Base-by-base conservation (phyloP, 2,113 vertebrate genomes). In the Salvator merianae region DNA sequence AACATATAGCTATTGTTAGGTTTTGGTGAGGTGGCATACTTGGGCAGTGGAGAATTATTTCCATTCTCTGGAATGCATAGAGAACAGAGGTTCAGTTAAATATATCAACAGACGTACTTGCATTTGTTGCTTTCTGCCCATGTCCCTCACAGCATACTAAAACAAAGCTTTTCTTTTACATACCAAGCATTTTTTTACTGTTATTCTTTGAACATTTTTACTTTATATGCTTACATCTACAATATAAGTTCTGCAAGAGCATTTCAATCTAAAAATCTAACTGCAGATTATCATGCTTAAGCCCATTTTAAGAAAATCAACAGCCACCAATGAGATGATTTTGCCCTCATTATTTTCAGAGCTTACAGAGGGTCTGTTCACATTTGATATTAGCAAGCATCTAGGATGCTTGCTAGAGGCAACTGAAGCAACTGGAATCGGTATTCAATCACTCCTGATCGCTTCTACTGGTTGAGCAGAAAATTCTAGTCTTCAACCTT, bases 1-100 rank as follows among this genome's bases (percentile, higher is more conserved):
- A 99, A 99, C 97, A 98, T 98, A 86, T 99, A 99, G 95, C 98
- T 99, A 96, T 99, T 99, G 96, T 99, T 99, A 89, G 99, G 99
- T 95, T 99, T 97, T 90, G 99, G 99, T 24, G 99, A 99, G 43
- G 98, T 98, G 86, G 99, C 99, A 1, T 99, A 99, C 93, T 99
- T 99, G 43, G 98, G 98, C 90, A 99, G 95, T 55, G 99, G 98
- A 88, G 99, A 99, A 93, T 96, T 98, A 91, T 97, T 98, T 50
- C 98, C 98, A 84, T 98, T 97, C 84, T 99, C 99, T 99, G 95
- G 65, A 95, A 83, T 75, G 88, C 95, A 89, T 1, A 84, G 70
- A 85, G 77, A 95, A 88, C 2, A 84, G 69, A 84, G 78, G 14
- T 83, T 32, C 38, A 7, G 40, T 95, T 89, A 89, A 88, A 83